Evolutionary conservation across 1,140 invertebrate species (phyloP).

Genomic region (Hylaeus volcanicus): DNA sequence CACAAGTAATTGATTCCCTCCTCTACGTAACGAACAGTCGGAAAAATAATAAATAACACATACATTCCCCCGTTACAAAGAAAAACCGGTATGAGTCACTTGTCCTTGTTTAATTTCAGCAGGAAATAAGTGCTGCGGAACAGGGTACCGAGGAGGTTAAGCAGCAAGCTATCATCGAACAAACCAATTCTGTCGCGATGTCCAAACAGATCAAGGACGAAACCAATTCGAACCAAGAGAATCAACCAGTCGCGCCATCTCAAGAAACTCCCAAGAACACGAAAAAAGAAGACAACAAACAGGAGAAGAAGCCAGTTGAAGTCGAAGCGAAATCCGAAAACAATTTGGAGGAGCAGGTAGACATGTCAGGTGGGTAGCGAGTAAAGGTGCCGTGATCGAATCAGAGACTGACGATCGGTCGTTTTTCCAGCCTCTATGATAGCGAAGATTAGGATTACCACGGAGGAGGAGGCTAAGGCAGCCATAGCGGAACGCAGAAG

Average conservation of each 20-base stretch:
- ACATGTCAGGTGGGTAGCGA: slow-evolving; percentile 75
- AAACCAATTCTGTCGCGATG: slow-evolving; percentile 47
- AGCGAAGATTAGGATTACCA: slow-evolving; percentile 87
- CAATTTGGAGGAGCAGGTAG: slow-evolving; percentile 72
- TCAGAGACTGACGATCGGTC: not conserved
- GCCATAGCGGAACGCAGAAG: slow-evolving; percentile 92
- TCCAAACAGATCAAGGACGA: slow-evolving; percentile 68
- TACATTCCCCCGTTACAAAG: too few relatives aligned
- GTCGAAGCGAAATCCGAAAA: slow-evolving; percentile 66
- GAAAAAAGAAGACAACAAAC: slow-evolving; percentile 67
- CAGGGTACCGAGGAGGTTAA: slow-evolving; percentile 46
- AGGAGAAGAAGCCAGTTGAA: slow-evolving; percentile 64
- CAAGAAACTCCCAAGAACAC: slow-evolving; percentile 44
- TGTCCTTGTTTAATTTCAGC: not conserved
- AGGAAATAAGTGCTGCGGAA: slow-evolving; percentile 51
- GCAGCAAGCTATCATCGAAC: slow-evolving; percentile 51
- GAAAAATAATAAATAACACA: too few relatives aligned
- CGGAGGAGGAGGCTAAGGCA: slow-evolving; percentile 94
- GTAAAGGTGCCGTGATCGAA: not conserved
- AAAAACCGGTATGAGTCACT: not conserved
- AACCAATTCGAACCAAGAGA: slow-evolving; percentile 64
- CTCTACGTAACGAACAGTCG: not conserved
- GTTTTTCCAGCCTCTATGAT: slow-evolving; percentile 85
- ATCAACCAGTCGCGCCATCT: slow-evolving; percentile 31
- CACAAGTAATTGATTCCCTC: slow-evolving; percentile 62